A percentile compares a stretch with the other conserved stretches of the same genome.
Conservation (phyloP, 2,797 vertebrate species). For the Acrossocheilus fasciatus region DNA sequence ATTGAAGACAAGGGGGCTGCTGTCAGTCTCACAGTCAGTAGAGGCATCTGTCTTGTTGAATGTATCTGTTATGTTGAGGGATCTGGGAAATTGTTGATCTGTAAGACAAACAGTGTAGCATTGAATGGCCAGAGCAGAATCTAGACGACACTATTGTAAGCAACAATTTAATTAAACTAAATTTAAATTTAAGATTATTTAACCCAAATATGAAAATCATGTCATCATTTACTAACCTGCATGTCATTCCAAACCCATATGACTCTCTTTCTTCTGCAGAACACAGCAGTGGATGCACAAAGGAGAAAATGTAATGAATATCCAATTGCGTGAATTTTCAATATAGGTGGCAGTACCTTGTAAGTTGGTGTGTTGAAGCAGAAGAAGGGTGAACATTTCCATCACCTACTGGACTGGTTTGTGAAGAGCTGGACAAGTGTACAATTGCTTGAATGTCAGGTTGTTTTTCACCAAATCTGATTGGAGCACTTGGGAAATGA, state of each 20-base stretch:
- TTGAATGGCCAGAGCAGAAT: constrained; percentile 31
- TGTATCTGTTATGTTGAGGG: constrained; percentile 63
- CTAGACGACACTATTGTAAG: constrained; percentile 44
- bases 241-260: constrained; percentile 8
- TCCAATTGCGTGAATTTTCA: neutral
- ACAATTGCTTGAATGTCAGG: neutral
- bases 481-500: neutral
- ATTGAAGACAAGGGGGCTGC: constrained; percentile 64
- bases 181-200: neutral
- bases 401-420: neutral
- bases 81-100: constrained; percentile 76
- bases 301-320: neutral
- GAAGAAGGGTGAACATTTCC: neutral
- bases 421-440: neutral
- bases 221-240: neutral
- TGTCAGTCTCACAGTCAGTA: constrained; percentile 65
- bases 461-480: neutral
- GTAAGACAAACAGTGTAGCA: constrained; percentile 66
- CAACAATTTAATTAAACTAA: too few relatives aligned
- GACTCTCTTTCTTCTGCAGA: neutral
- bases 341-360: neutral
- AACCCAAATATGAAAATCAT: neutral
- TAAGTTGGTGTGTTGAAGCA: neutral
- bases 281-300: neutral
- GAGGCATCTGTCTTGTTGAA: constrained; percentile 2